A percentile compares a stretch with the other conserved stretches of the same genome.
Conservation (phyloP, 2,797 vertebrate species). For the Brachyalestes nurse region DNA sequence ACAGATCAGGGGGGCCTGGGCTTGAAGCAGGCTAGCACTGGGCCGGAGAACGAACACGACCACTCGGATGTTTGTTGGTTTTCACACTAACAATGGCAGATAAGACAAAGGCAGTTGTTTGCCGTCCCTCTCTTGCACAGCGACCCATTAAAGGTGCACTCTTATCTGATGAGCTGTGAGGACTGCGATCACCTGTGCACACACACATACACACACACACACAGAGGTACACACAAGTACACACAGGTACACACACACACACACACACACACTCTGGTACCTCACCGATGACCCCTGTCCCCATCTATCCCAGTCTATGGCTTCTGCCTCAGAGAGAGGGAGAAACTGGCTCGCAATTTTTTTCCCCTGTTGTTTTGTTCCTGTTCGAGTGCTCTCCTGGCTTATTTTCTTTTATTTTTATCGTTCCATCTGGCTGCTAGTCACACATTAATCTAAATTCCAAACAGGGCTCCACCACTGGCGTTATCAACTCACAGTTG, state of each 20-base stretch:
- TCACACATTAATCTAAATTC: constrained; percentile 68
- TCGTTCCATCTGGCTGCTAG: constrained; percentile 64
- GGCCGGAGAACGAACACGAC: constrained; percentile 12
- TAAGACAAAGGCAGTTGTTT: constrained; percentile 76
- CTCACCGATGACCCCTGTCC: constrained; percentile 50
- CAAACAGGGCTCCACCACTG: constrained; percentile 59
- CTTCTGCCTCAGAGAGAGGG: constrained; percentile 32
- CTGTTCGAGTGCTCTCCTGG: constrained; percentile 58
- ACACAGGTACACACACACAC: constrained; percentile 30
- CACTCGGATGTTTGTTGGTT: constrained; percentile 45
- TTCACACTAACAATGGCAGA: constrained; percentile 64
- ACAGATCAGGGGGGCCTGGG: constrained; percentile 42
- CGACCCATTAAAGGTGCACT: constrained; percentile 68
- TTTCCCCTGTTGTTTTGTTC: constrained; percentile 57
- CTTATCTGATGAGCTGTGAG: constrained; percentile 71
- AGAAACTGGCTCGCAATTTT: constrained; percentile 40
- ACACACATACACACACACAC: constrained; percentile 32
- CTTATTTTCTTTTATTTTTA: constrained; percentile 64
- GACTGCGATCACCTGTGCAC: constrained; percentile 50
- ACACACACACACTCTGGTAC: constrained; percentile 34
- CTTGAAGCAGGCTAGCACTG: constrained; percentile 38
- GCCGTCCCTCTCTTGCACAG: constrained; percentile 66
- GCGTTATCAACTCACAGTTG: constrained; percentile 64
- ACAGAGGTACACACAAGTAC: too few species aligned
- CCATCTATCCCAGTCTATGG: constrained; percentile 10